phyloP scores from a whole-genome alignment of 2,888 invertebrate genomes.

The Caenorhabditis japonica region DNA sequence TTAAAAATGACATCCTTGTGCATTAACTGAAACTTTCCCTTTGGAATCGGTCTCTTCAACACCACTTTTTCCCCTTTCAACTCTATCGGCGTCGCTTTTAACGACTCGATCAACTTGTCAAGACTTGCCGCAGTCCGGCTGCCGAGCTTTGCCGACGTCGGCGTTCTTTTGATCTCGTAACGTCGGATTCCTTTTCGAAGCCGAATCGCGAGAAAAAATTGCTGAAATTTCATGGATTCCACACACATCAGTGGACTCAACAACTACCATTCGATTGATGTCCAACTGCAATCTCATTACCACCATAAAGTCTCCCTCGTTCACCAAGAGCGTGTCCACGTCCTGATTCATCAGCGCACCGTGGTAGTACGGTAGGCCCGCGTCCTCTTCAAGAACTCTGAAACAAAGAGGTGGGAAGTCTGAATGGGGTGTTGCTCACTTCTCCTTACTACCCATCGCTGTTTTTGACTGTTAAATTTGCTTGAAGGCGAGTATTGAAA shows the following conservation, averaged over 20 bases:
- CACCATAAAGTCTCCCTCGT: conserved; percentile 42
- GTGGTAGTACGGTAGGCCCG: conserved; percentile 62
- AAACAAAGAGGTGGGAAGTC: not conserved
- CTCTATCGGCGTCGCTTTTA: conserved; percentile 45
- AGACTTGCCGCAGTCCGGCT: conserved; percentile 25
- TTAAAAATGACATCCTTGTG: conserved; percentile 66
- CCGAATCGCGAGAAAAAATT: conserved; percentile 48
- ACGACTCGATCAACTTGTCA: conserved; percentile 48
- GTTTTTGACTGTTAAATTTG: not conserved
- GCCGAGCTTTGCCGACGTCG: conserved; percentile 14
- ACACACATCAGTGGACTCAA: not conserved
- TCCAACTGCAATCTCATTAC: conserved; percentile 34
- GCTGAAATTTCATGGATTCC: conserved; percentile 11
- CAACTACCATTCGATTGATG: conserved; percentile 15
- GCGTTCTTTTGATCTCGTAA: conserved; percentile 51
- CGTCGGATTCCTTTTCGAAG: conserved; percentile 39
- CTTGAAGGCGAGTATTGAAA: no score
- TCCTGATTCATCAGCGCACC: conserved; percentile 68
- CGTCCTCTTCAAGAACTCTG: conserved; percentile 52
- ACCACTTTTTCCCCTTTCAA: conserved; percentile 50
- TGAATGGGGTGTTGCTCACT: conserved; percentile 4
- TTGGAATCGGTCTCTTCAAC: conserved; percentile 60
- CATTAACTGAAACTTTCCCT: conserved; percentile 65
- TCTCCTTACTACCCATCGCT: conserved; percentile 11
- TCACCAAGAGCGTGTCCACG: conserved; percentile 57